phyloP scores from a whole-genome alignment of 2,888 invertebrate genomes.

The Melieria omissa region DNA sequence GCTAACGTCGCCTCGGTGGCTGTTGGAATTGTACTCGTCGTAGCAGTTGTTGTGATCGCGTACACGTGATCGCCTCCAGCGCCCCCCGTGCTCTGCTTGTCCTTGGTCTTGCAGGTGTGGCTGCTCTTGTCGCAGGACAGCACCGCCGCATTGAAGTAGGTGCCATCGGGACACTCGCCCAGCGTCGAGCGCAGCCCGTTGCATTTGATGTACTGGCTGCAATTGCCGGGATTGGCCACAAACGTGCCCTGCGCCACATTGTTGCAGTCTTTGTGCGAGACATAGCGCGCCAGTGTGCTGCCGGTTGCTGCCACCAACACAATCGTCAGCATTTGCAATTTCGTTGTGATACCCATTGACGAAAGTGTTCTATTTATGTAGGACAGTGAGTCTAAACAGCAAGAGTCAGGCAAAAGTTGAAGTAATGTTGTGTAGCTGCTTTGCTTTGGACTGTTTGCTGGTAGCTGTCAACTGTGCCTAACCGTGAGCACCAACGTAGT shows the following conservation, averaged over 20 bases:
- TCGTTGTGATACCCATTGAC: no score
- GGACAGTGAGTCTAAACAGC: no score
- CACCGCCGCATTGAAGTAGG: slow-evolving; percentile 35
- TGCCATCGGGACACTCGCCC: slow-evolving; percentile 34
- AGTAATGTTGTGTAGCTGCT: no score
- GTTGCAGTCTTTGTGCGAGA: slow-evolving; percentile 41
- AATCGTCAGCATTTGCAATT: not conserved
- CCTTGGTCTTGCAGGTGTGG: slow-evolving; percentile 4
- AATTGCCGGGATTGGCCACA: slow-evolving; percentile 37
- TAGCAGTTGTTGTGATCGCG: not conserved
- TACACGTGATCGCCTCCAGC: not conserved
- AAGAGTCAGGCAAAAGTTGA: no score
- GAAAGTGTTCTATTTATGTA: no score
- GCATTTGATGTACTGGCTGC: slow-evolving; percentile 39
- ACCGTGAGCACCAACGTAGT: not conserved
- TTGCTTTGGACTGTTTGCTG: not conserved
- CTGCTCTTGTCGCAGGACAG: slow-evolving; percentile 34
- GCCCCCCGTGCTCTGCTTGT: not conserved
- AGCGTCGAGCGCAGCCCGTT: slow-evolving; percentile 39
- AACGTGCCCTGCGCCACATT: slow-evolving; percentile 23
- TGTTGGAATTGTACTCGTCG: not conserved
- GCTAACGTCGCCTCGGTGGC: not conserved
- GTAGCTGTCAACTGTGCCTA: not conserved
- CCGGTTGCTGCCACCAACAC: not conserved
- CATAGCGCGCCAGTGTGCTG: slow-evolving; percentile 7